Evolutionary conservation across 2,113 vertebrate genomes (phyloP).

Genomic region (Mustelus asterias): DNA sequence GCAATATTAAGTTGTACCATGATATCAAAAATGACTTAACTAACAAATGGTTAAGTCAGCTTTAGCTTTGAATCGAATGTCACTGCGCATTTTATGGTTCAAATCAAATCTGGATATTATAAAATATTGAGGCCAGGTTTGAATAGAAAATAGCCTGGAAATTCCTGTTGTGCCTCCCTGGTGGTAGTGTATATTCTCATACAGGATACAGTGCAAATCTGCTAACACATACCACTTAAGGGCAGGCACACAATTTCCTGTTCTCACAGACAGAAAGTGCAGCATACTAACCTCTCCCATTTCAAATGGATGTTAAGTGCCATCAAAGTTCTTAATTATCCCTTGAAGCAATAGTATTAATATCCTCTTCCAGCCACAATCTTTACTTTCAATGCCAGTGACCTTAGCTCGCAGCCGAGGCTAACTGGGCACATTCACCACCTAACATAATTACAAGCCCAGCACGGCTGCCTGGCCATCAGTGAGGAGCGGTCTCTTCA

Average conservation of each 20-base stretch:
- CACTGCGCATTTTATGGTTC: neutral
- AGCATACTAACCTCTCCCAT: neutral
- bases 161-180: neutral
- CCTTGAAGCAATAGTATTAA: neutral
- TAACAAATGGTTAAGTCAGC: neutral
- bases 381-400: neutral
- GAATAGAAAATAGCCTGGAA: constrained; percentile 1
- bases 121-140: neutral
- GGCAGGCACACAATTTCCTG: neutral
- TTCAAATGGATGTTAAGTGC: neutral
- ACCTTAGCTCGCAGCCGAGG: neutral
- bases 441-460: neutral
- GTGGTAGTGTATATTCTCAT: neutral
- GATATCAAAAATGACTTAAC: neutral
- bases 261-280: neutral
- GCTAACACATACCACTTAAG: neutral
- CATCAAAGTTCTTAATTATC: neutral
- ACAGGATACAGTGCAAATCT: neutral
- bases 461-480: neutral
- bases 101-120: neutral
- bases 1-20: neutral
- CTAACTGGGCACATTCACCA: too few relatives aligned
- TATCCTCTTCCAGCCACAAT: neutral
- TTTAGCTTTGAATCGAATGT: neutral
- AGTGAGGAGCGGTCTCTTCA: neutral